Percentiles rank a stretch among this genome's conserved stretches.
Conservation (phyloP, 2,113 vertebrate species). For the Cryptotis parvus region DNA sequence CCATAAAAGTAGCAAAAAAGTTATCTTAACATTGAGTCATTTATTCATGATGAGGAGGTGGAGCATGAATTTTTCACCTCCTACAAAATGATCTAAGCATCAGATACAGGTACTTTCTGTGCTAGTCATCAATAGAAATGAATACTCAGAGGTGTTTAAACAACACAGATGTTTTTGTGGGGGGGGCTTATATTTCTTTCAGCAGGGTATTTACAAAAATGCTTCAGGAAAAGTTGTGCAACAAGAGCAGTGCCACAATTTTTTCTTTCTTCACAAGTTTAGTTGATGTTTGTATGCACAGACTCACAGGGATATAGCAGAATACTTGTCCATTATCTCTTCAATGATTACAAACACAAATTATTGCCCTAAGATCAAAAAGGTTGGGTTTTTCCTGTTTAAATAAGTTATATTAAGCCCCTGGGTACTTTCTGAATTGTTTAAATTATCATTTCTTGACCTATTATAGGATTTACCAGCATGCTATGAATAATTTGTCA, state of each 20-base stretch:
- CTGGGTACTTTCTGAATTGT: no score
- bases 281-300: background rate
- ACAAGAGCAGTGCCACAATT: background rate
- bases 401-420: background rate
- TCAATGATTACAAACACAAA: slow-evolving; percentile 22
- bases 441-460: no score
- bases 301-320: background rate
- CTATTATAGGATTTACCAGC: no score
- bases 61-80: background rate
- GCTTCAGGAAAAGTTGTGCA: background rate
- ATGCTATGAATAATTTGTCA: no score
- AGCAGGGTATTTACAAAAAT: background rate
- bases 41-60: slow-evolving; percentile 51
- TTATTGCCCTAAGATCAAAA: background rate
- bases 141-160: background rate
- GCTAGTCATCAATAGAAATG: background rate
- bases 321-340: background rate
- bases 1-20: slow-evolving; percentile 33
- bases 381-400: background rate
- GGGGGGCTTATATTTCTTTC: background rate
- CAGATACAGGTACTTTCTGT: background rate
- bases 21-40: background rate
- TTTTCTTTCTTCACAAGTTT: background rate
- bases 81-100: slow-evolving; percentile 1
- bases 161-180: background rate